A percentile compares a stretch with the other conserved stretches of the same genome.
Conservation (phyloP, 2,113 vertebrate species). For the Enhydra lutris region DNA sequence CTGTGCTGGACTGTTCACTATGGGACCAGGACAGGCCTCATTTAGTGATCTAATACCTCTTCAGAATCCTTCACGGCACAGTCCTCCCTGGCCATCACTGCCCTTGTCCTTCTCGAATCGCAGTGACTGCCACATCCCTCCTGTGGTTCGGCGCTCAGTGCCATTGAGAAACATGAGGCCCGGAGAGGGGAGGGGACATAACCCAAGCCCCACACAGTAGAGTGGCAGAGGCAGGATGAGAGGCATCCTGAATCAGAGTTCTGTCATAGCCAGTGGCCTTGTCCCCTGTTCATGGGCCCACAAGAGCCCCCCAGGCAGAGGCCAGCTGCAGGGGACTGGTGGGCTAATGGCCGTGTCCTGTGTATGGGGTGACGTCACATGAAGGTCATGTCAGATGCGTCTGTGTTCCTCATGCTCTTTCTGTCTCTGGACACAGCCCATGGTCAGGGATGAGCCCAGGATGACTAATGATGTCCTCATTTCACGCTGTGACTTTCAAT, state of each 20-base stretch:
- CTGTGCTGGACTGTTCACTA: background rate
- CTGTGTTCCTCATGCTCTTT: background rate
- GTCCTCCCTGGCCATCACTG: background rate
- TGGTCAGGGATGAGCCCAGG: background rate
- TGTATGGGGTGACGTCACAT: background rate
- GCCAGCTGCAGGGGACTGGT: rapidly evolving
- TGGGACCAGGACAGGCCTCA: no score
- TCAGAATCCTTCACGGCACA: no score
- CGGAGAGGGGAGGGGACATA: background rate
- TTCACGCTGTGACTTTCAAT: background rate
- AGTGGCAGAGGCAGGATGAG: background rate
- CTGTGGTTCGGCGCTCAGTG: background rate
- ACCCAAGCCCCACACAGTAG: background rate
- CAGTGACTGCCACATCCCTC: background rate
- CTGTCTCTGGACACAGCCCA: background rate
- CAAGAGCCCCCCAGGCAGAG: background rate
- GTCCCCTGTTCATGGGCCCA: background rate
- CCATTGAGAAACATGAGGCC: background rate
- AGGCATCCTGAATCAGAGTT: background rate
- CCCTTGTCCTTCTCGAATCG: rapidly evolving
- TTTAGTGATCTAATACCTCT: no score
- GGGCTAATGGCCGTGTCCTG: rapidly evolving
- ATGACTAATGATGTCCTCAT: background rate
- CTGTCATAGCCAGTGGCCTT: background rate
- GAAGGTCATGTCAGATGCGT: no score